Base-by-base conservation (phyloP, 2,797 vertebrate genomes). In the Sardinella longiceps region DNA sequence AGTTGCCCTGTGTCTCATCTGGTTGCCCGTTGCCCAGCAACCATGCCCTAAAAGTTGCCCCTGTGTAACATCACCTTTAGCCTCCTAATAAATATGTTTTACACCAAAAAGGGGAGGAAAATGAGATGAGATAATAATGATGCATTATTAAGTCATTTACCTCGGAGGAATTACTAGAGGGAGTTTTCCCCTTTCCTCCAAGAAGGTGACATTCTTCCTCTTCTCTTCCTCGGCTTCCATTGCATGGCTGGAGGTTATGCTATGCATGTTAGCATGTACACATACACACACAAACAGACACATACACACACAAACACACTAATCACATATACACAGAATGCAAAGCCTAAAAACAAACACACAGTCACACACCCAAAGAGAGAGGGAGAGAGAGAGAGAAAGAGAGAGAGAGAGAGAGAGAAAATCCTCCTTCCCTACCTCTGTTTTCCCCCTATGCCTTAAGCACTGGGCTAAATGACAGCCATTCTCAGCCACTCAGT, bases 381-480 rank as follows among this genome's bases (percentile, higher is more conserved):
- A 63, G 20, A 28, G 1, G 28, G 6, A 28, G 3, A 10, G 20
- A 63, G 58, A 25, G 9, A 45, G 43, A 45, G 43, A 9, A n/a
- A 43, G 43, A 43, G 7, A 43, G 43, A 63, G n/a, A 63, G n/a
- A 63, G 3, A 63, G 7, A 25, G 9, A 37, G 30, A 70, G 33
- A 14, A 30, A 66, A 14, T 9, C 28, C 25, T 25, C n/a, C 15
- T 20, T 56, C 56, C 15, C 28, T 14, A 10, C 12, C n/a, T 25
- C 48, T 70, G 28, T 70, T 5, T 5, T 70, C 66, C 5, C 45
- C 18, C 37, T 43, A 18, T 84, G 74, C 83, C 86, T 58, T 74
- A 25, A 88, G 84, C 84, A 84, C 63, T 82, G 83, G 84, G 82
- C 48, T 86, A 87, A 89, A 89, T 88, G 83, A 88, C 81, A 83